A percentile compares a stretch with the other conserved stretches of the same genome.
phyloP scores from a whole-genome alignment of 2,888 invertebrate genomes.

The Stenotaenia linearis region DNA sequence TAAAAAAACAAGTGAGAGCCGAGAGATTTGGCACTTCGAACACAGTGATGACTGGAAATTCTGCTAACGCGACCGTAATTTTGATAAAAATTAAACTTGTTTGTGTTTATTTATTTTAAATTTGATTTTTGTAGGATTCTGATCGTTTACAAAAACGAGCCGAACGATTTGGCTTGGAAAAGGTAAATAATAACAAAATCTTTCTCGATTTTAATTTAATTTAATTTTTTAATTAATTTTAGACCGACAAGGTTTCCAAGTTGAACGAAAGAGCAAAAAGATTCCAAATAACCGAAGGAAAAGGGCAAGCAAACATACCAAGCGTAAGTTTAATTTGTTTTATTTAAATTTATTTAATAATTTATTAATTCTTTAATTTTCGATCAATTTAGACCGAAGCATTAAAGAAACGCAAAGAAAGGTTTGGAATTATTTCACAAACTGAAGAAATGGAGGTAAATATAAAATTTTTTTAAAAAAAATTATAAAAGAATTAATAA shows the following conservation, averaged over 20 bases:
- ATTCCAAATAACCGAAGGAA: too few species aligned
- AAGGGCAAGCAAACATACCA: too few species aligned
- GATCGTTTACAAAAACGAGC: not conserved
- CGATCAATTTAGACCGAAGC: not conserved
- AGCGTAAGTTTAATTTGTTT: too few species aligned
- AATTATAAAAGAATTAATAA: not conserved
- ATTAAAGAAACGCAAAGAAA: slow-evolving; percentile 8
- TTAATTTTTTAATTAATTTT: not conserved
- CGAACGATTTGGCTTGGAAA: not conserved
- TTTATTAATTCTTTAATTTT: not conserved
- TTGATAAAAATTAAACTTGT: too few species aligned
- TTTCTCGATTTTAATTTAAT: not conserved
- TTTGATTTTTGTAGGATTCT: not conserved
- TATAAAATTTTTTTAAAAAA: not conserved
- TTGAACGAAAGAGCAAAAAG: too few species aligned
- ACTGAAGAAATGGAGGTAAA: slow-evolving; percentile 5
- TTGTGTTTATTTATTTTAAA: not conserved
- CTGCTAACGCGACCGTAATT: not conserved
- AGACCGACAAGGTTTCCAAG: too few species aligned
- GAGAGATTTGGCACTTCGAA: not conserved
- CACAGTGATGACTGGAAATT: not conserved
- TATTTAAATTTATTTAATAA: not conserved
- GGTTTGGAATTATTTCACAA: not conserved
- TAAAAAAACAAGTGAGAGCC: not conserved
- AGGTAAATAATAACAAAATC: not conserved